A percentile compares a stretch with the other conserved stretches of the same genome.
Evolutionary conservation across 2,888 invertebrate genomes (phyloP).

Genomic region (Frankliniella fusca): DNA sequence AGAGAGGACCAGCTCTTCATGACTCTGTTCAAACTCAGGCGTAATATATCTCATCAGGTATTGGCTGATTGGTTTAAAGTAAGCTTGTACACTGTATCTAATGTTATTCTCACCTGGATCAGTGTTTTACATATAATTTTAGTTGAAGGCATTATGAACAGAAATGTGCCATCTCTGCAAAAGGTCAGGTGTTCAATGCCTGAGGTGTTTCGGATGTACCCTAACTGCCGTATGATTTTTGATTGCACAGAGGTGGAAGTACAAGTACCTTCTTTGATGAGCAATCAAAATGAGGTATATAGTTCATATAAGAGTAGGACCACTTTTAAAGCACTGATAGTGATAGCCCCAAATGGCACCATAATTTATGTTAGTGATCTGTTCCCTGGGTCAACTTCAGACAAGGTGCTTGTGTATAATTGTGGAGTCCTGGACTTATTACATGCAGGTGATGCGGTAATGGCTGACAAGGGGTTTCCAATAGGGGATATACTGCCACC

Average conservation of each 20-base stretch:
- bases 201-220: not conserved
- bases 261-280: conserved; percentile 23
- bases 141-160: not conserved
- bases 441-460: conserved; percentile 28
- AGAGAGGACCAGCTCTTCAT: not conserved
- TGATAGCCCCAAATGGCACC: conserved; percentile 31
- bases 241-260: conserved; percentile 31
- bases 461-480: conserved; percentile 31
- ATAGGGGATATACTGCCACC: conserved; percentile 25
- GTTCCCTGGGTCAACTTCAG: conserved; percentile 28
- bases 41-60: not conserved
- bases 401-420: conserved; percentile 27
- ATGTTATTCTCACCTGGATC: not conserved
- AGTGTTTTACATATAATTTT: not conserved
- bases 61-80: not conserved
- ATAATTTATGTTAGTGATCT: conserved; percentile 30
- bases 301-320: conserved; percentile 28
- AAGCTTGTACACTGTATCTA: not conserved
- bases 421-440: conserved; percentile 1
- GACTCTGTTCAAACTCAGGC: not conserved
- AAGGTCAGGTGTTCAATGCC: not conserved
- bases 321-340: conserved; percentile 31
- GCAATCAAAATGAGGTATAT: conserved; percentile 24
- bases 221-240: conserved; percentile 28
- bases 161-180: not conserved